These are phyloP conservation scores for Jaculus jaculus DNA, from an alignment of 2,113 vertebrate genomes.

Conservation along the genomic window DNA sequence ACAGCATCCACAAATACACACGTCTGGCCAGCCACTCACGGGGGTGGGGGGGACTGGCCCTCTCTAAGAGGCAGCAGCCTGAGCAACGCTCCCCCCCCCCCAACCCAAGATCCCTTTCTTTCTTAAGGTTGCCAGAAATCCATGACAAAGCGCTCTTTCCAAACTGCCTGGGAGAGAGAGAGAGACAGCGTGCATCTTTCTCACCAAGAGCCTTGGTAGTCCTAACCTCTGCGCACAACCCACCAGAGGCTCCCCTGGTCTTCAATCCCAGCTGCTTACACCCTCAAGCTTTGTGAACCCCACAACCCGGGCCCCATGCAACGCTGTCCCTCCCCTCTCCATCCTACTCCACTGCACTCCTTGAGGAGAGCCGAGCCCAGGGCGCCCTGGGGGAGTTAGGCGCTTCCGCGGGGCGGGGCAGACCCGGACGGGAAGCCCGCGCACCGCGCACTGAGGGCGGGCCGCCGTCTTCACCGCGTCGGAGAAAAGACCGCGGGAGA, in stretches of 20 bases:
- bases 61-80: not conserved
- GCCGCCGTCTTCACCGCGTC: not conserved
- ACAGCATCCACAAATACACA: no score
- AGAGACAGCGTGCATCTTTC: not conserved
- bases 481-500: not conserved
- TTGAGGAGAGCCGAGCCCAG: not conserved
- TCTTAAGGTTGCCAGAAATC: not conserved
- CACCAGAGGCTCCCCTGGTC: not conserved
- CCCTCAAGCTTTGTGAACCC: not conserved
- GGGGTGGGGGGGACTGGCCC: not conserved
- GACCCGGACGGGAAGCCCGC: not conserved
- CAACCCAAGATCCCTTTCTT: not conserved
- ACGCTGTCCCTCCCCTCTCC: rapidly evolving
- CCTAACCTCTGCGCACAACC: not conserved
- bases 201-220: not conserved
- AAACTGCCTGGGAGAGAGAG: not conserved
- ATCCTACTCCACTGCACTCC: not conserved
- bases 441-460: rapidly evolving
- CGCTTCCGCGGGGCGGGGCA: not conserved
- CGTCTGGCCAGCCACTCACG: not conserved
- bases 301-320: rapidly evolving
- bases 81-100: not conserved
- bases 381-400: rapidly evolving
- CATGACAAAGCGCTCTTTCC: not conserved
- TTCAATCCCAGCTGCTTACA: not conserved